A percentile compares a stretch with the other conserved stretches of the same genome.
These are phyloP conservation scores for Falco berigora DNA, from an alignment of 2,797 vertebrate genomes.

Conservation along the genomic window DNA sequence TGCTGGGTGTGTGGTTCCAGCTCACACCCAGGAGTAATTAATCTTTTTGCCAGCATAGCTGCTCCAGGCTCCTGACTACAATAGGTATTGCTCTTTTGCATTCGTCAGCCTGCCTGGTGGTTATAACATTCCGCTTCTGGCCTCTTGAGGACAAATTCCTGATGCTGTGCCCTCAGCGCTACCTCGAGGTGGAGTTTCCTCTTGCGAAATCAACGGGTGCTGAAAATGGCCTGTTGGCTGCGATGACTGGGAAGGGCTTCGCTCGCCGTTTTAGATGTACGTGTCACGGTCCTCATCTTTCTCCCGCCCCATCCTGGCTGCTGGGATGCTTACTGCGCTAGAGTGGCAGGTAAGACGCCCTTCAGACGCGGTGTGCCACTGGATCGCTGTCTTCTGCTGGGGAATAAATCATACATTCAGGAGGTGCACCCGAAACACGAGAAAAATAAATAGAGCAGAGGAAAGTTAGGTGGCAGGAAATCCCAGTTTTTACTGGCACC, in stretches of 20 bases:
- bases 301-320: background rate
- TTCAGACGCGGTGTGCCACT: background rate
- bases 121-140: background rate
- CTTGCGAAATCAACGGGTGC: background rate
- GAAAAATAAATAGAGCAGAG: background rate
- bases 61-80: background rate
- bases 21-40: constrained; percentile 6
- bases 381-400: background rate
- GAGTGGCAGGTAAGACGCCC: background rate
- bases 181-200: constrained; percentile 62
- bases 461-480: background rate
- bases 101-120: background rate
- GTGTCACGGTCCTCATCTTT: background rate
- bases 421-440: background rate
- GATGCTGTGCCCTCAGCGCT: background rate
- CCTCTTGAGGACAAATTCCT: constrained; percentile 39
- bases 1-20: background rate
- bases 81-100: background rate
- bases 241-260: background rate
- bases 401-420: background rate
- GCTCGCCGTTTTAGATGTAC: fast-evolving
- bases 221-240: background rate
- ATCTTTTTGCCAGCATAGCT: background rate
- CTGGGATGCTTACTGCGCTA: background rate
- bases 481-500: background rate